Evolutionary conservation across 2,113 vertebrate genomes (phyloP).

Genomic region (Diadophis punctatus): DNA sequence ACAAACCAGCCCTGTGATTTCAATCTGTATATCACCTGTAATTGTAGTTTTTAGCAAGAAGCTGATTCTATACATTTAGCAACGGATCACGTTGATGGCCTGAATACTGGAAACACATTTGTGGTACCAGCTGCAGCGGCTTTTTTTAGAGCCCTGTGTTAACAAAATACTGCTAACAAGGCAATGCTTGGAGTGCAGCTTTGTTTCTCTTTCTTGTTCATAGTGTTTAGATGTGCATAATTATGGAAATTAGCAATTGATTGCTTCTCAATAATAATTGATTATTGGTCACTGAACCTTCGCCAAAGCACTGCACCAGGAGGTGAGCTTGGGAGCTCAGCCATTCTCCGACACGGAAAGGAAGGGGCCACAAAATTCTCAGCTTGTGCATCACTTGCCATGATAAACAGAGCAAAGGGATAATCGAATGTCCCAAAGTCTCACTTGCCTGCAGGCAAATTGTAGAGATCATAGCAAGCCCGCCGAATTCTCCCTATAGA

Average conservation of each 20-base stretch:
- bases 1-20: conserved; percentile 99
- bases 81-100: conserved; percentile 86
- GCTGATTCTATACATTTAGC: conserved; percentile 99
- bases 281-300: conserved; percentile 84
- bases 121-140: conserved; percentile 92
- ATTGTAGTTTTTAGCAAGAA: conserved; percentile 99
- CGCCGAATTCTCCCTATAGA: conserved; percentile 75
- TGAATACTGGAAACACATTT: conserved; percentile 89
- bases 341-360: conserved; percentile 50
- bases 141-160: conserved; percentile 90
- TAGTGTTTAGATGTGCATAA: conserved; percentile 95
- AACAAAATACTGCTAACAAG: conserved; percentile 87
- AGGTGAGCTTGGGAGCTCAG: conserved; percentile 73
- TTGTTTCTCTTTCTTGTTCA: conserved; percentile 86
- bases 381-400: conserved; percentile 80
- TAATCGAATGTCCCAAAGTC: conserved; percentile 77
- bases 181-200: conserved; percentile 80
- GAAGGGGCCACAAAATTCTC: conserved; percentile 70
- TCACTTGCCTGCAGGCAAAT: conserved; percentile 80
- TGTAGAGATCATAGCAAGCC: conserved; percentile 80
- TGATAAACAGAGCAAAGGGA: conserved; percentile 84
- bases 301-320: conserved; percentile 61
- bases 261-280: conserved; percentile 85
- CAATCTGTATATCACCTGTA: conserved; percentile 99
- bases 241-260: conserved; percentile 95